Percentiles rank a stretch among this genome's conserved stretches.
phyloP scores from a whole-genome alignment of 2,888 invertebrate species.

The Desoria tigrina region DNA sequence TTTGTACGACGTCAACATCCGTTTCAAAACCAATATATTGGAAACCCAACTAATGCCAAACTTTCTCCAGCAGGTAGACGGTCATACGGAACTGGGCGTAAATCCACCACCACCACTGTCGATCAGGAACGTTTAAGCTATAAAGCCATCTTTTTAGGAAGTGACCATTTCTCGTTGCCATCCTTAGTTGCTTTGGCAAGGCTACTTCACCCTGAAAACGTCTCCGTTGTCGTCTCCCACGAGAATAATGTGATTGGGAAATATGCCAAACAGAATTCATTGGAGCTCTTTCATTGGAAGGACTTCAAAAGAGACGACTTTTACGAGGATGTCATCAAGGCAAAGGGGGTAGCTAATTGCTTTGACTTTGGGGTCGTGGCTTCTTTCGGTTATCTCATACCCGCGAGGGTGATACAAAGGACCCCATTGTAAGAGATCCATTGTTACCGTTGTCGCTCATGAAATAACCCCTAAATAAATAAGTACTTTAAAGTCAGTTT shows the following conservation, averaged over 20 bases:
- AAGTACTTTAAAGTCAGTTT: too few species aligned
- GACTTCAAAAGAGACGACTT: constrained; percentile 49
- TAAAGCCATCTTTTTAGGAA: constrained; percentile 79
- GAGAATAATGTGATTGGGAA: constrained; percentile 67
- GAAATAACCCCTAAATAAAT: too few species aligned
- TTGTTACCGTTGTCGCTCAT: not conserved
- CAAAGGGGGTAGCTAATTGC: constrained; percentile 57
- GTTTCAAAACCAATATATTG: too few species aligned
- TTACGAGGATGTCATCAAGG: constrained; percentile 56
- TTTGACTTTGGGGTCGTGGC: constrained; percentile 88
- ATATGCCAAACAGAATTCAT: constrained; percentile 67
- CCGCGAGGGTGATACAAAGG: constrained; percentile 69
- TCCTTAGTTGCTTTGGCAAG: constrained; percentile 67
- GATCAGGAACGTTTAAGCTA: too few species aligned
- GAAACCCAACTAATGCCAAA: too few species aligned
- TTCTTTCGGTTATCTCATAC: constrained; percentile 91
- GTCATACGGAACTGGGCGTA: too few species aligned
- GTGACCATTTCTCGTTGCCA: constrained; percentile 76
- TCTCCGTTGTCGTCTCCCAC: constrained; percentile 54
- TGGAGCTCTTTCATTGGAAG: constrained; percentile 68
- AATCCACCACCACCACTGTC: too few species aligned
- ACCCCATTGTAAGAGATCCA: constrained; percentile 74
- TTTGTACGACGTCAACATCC: too few species aligned
- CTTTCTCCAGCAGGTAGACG: too few species aligned
- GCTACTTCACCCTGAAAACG: constrained; percentile 19